Evolutionary conservation across 1,140 invertebrate species (phyloP).

Genomic region (Daktulosphaira vitifoliae): DNA sequence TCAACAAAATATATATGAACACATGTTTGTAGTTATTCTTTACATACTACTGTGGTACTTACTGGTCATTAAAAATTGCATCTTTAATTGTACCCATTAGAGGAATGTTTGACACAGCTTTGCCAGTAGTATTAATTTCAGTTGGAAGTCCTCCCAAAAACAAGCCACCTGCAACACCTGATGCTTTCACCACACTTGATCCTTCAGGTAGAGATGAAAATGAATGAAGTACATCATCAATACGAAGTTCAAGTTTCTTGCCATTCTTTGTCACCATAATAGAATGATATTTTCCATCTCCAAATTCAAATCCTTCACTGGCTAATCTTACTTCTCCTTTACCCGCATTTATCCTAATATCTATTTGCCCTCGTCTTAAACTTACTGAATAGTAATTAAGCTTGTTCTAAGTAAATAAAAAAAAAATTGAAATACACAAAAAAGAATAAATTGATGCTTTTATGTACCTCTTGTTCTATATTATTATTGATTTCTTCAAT

Average conservation of each 20-base stretch:
- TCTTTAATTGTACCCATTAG: slow-evolving; percentile 69
- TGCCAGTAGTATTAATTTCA: slow-evolving; percentile 47
- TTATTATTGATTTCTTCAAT: slow-evolving; percentile 40
- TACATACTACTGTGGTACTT: slow-evolving; percentile 42
- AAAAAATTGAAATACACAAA: neutral
- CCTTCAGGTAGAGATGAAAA: slow-evolving; percentile 48
- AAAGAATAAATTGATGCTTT: neutral
- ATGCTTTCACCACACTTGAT: slow-evolving; percentile 48
- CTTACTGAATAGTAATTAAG: slow-evolving; percentile 61
- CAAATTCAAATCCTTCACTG: slow-evolving; percentile 40
- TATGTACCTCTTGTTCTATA: slow-evolving; percentile 40
- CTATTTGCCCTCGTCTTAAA: slow-evolving; percentile 54
- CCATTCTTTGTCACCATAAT: slow-evolving; percentile 47
- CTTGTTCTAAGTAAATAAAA: slow-evolving; percentile 42
- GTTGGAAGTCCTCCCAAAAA: slow-evolving; percentile 49
- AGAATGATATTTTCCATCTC: slow-evolving; percentile 47
- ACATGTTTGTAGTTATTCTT: too few relatives aligned
- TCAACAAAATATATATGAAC: slow-evolving; percentile 37
- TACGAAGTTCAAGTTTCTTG: slow-evolving; percentile 53
- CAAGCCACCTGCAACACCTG: slow-evolving; percentile 44
- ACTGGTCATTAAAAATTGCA: slow-evolving; percentile 69
- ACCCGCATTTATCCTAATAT: slow-evolving; percentile 59
- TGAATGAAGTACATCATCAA: slow-evolving; percentile 56
- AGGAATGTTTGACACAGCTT: slow-evolving; percentile 48
- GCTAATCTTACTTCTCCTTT: slow-evolving; percentile 50